Evolutionary conservation across 2,888 invertebrate species (phyloP).

Genomic region (Zootermopsis nevadensis): DNA sequence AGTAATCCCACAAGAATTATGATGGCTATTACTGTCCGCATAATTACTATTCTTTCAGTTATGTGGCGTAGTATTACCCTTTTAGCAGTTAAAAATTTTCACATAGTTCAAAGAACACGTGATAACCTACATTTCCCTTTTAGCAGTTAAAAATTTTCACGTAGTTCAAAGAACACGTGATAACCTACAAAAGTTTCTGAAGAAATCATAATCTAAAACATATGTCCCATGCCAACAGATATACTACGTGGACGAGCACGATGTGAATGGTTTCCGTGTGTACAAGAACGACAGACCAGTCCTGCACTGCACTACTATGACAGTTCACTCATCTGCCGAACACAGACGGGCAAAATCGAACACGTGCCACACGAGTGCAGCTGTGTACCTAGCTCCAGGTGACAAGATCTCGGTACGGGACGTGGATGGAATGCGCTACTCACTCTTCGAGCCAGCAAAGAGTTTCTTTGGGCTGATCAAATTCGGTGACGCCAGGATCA

Average conservation of each 20-base stretch:
- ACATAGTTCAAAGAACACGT: no score
- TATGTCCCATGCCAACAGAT: slow-evolving; percentile 66
- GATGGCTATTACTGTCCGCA: no score
- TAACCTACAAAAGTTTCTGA: no score
- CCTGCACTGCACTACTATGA: slow-evolving; percentile 79
- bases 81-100: no score
- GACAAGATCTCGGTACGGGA: slow-evolving; percentile 78
- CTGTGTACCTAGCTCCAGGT: slow-evolving; percentile 71
- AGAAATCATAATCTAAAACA: no score
- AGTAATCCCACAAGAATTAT: no score
- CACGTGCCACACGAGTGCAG: slow-evolving; percentile 79
- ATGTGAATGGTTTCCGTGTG: slow-evolving; percentile 80
- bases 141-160: no score
- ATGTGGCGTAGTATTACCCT: no score
- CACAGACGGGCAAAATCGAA: slow-evolving; percentile 72
- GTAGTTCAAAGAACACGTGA: no score
- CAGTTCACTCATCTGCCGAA: slow-evolving; percentile 65
- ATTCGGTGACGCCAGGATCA: slow-evolving; percentile 67
- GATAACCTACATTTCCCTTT: no score
- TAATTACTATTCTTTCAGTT: no score
- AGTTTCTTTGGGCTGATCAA: slow-evolving; percentile 87
- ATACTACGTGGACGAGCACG: slow-evolving; percentile 81
- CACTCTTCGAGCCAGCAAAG: slow-evolving; percentile 78
- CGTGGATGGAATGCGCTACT: slow-evolving; percentile 74
- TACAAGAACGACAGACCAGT: slow-evolving; percentile 72